Conservation (phyloP, 1,140 invertebrate genomes). For the Apis laboriosa region DNA sequence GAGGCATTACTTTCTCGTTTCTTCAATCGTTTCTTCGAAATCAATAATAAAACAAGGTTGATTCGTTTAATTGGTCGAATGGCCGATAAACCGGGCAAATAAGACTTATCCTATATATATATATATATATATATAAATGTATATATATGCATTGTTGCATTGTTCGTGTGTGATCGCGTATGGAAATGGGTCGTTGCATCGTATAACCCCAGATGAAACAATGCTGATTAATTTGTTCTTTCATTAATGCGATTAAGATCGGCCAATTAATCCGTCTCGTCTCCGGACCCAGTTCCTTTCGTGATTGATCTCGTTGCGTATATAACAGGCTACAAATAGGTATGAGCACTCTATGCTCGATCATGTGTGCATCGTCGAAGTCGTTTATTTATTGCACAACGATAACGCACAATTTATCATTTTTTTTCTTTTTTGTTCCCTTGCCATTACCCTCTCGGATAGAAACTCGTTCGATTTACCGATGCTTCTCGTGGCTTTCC, state of each 20-base stretch:
- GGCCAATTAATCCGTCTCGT: slow-evolving; percentile 55
- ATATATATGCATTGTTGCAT: too few species aligned
- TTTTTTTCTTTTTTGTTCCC: too few species aligned
- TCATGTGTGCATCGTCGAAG: not conserved
- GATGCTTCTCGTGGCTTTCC: too few species aligned
- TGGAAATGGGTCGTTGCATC: slow-evolving; percentile 72
- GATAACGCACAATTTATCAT: not conserved
- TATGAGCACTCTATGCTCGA: not conserved
- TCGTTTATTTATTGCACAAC: slow-evolving; percentile 27
- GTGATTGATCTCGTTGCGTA: slow-evolving; percentile 20
- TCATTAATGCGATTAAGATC: slow-evolving; percentile 65
- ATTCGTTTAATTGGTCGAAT: slow-evolving; percentile 40
- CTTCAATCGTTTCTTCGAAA: slow-evolving; percentile 38
- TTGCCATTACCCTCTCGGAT: too few species aligned
- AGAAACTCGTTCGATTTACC: too few species aligned
- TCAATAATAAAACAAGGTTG: slow-evolving; percentile 31
- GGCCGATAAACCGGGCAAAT: slow-evolving; percentile 29
- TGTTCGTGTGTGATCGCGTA: slow-evolving; percentile 31
- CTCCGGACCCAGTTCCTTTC: slow-evolving; percentile 33
- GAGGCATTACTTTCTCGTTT: too few species aligned
- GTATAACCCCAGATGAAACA: slow-evolving; percentile 42
- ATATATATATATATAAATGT: not conserved
- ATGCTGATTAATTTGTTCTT: slow-evolving; percentile 47
- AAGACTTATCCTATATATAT: slow-evolving; percentile 9
- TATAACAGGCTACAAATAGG: not conserved